Base-by-base conservation (phyloP, 2,888 invertebrate species). In the Eutolmus rufibarbis region DNA sequence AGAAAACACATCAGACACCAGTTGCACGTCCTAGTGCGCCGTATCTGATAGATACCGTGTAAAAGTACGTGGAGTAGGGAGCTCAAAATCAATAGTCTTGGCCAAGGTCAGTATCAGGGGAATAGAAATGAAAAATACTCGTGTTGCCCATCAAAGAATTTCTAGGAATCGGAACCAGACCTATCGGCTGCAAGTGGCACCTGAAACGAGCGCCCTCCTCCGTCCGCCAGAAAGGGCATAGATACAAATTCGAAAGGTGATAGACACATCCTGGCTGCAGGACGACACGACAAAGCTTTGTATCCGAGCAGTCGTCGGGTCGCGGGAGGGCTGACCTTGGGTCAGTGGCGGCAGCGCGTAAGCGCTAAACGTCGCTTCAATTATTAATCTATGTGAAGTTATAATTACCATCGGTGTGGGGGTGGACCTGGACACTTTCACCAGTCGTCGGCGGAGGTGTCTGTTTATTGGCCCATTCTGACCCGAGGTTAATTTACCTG, bases 21-120 rank as follows among this genome's bases (percentile, higher is more conserved):
- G 85, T 85, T 85, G 85, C 74, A 85, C 74, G 34, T 37, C 46
- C 85, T 74, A 19, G 85, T 85, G 85, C 74, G 85, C 74, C 51
- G 85, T 84, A 5, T 37, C 82, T 37, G n/a, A 8, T 12, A 66
- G 66, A 66, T 23, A 34, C 23, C 23, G 14, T 19, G 9, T 66
- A 23, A 66, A 66, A 23, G 19, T 23, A 2, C 1, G 9, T 3
- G 23, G 57, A 9, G 23, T 23, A 19, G 66, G 7, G 40, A 66
- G 19, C 56, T 56, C 57, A 28, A 91, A 92, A 92, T 92, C 92
- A 90, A 92, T 92, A 92, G 89, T 90, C 90, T 91, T 91, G 91
- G 92, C 90, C 92, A 92, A 92, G 92, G 92, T 90, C 89, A 86
- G 85, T 88, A 87, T 74, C 87, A 28, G 66, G 8, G 66, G 56